phyloP scores from a whole-genome alignment of 2,888 invertebrate species.

The Tetragonula carbonaria region DNA sequence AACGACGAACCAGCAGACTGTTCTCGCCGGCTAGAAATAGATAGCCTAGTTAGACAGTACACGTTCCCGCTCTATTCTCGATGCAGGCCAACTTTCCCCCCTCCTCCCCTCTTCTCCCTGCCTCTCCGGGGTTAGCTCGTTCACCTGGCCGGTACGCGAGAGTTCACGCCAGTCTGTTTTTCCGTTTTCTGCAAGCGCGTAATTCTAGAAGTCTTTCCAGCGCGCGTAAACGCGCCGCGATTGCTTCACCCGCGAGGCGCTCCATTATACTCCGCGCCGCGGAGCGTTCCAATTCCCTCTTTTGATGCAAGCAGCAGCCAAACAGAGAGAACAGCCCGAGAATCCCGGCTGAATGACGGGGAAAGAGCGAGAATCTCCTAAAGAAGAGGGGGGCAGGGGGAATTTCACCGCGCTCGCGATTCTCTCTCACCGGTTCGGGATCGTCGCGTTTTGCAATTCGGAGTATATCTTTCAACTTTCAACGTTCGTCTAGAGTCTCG shows the following conservation, averaged over 20 bases:
- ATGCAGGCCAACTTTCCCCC: slow-evolving; percentile 57
- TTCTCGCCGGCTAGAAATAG: slow-evolving; percentile 75
- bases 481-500: no score
- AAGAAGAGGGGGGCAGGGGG: background rate
- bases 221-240: slow-evolving; percentile 53
- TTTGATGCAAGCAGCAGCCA: background rate
- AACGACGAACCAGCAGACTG: slow-evolving; percentile 65
- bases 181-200: slow-evolving; percentile 16
- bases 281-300: slow-evolving; percentile 48
- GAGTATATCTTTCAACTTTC: background rate
- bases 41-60: slow-evolving; percentile 75
- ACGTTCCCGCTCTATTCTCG: slow-evolving; percentile 73
- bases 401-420: background rate
- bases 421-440: no score
- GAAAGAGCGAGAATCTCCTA: background rate
- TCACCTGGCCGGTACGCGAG: slow-evolving; percentile 60
- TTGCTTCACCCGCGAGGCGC: slow-evolving; percentile 57
- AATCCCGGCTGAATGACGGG: background rate
- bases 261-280: slow-evolving; percentile 54
- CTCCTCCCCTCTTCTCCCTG: no score
- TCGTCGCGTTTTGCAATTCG: background rate
- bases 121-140: slow-evolving; percentile 39
- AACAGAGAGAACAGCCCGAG: background rate
- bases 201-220: slow-evolving; percentile 35
- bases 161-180: background rate